Conservation (phyloP, 92 coral and sea anemone genomes). For the Anthopleura xanthogrammica region DNA sequence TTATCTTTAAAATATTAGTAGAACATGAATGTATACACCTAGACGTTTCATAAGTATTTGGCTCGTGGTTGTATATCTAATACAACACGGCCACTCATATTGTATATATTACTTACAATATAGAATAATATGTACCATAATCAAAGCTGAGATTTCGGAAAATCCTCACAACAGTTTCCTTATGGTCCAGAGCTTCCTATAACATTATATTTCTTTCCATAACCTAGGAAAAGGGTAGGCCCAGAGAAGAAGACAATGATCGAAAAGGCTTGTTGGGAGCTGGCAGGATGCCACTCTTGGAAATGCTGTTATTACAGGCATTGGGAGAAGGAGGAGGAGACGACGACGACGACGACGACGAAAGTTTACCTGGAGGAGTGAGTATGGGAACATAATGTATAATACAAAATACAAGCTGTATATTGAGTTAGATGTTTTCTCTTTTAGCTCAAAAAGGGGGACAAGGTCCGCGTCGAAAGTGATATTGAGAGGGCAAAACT, state of each 20-base stretch:
- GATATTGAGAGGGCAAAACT: constrained; percentile 7
- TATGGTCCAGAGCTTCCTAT: background rate
- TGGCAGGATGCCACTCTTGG: constrained; percentile 2
- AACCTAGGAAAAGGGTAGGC: background rate
- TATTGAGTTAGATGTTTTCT: background rate
- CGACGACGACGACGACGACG: no score
- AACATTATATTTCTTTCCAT: background rate
- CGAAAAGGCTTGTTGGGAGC: background rate
- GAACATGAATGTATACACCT: no score
- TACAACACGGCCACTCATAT: no score
- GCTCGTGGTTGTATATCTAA: no score
- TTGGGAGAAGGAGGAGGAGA: background rate
- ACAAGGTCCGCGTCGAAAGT: background rate
- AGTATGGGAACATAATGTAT: background rate
- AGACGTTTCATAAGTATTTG: no score
- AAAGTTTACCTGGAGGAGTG: background rate
- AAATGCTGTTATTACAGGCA: constrained; percentile 1
- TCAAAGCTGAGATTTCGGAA: no score
- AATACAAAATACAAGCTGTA: background rate
- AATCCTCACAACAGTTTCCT: background rate
- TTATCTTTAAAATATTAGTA: no score
- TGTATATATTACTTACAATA: no score
- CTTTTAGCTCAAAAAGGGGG: background rate
- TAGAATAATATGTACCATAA: no score
- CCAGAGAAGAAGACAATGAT: background rate